Percentiles rank a stretch among this genome's conserved stretches.
Evolutionary conservation across 2,888 invertebrate species (phyloP).

Genomic region (Erpobdella octoculata): DNA sequence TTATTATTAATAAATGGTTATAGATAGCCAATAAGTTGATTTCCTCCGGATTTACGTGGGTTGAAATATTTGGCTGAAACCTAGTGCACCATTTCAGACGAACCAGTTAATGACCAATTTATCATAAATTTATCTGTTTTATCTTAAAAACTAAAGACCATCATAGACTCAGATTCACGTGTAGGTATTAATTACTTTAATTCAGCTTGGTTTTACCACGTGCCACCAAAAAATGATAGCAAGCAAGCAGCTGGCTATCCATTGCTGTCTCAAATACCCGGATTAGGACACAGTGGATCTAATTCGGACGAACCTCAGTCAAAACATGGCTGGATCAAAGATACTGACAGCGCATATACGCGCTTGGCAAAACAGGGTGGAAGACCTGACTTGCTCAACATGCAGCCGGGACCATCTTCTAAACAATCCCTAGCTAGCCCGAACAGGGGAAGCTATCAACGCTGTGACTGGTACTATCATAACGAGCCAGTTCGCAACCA

Average conservation of each 20-base stretch:
- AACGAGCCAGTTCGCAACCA: not conserved
- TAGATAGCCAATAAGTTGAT: not conserved
- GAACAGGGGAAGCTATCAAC: not conserved
- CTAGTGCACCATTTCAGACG: no score
- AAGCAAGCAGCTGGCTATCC: slow-evolving; percentile 15
- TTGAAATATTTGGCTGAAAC: no score
- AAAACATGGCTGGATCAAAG: slow-evolving; percentile 23
- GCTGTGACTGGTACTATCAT: slow-evolving; percentile 28
- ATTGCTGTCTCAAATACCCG: slow-evolving; percentile 20
- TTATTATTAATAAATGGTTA: no score
- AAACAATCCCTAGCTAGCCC: not conserved
- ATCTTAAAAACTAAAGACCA: no score
- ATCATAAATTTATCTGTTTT: no score
- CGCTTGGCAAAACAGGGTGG: slow-evolving; percentile 25
- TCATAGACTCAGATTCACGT: no score
- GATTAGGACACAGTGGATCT: slow-evolving; percentile 18
- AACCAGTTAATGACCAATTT: no score
- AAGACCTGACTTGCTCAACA: slow-evolving; percentile 24
- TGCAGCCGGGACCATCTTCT: slow-evolving; percentile 7
- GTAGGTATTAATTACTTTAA: not conserved
- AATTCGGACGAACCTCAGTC: not conserved
- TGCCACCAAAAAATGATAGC: slow-evolving; percentile 1
- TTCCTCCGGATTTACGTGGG: no score
- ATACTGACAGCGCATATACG: slow-evolving; percentile 20
- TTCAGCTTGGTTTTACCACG: slow-evolving; percentile 23